These are phyloP conservation scores for Drosophila kuntzei DNA, from an alignment of 2,888 invertebrate species.

Conservation along the genomic window DNA sequence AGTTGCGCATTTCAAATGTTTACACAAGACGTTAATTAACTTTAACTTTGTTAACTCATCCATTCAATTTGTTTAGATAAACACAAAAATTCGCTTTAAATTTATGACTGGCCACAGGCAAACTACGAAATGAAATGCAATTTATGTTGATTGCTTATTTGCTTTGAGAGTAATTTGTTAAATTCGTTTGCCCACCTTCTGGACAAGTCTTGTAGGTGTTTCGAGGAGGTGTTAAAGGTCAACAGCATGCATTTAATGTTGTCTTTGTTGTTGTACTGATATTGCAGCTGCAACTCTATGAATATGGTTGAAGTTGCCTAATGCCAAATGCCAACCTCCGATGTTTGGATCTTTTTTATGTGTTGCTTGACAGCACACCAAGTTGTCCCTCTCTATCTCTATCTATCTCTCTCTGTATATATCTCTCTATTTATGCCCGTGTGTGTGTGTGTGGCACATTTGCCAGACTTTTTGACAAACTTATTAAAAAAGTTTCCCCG, in stretches of 20 bases:
- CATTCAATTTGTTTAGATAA: slow-evolving; percentile 26
- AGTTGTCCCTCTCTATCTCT: slow-evolving; percentile 1
- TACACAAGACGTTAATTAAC: slow-evolving; percentile 24
- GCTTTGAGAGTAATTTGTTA: slow-evolving; percentile 73
- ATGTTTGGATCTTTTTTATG: slow-evolving; percentile 42
- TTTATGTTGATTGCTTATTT: slow-evolving; percentile 81
- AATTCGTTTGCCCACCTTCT: slow-evolving; percentile 58
- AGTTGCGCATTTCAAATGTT: slow-evolving; percentile 11
- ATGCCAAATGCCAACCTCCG: slow-evolving; percentile 58
- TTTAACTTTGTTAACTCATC: slow-evolving; percentile 12
- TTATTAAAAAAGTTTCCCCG: slow-evolving; percentile 77
- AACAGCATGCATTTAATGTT: slow-evolving; percentile 29
- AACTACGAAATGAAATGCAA: slow-evolving; percentile 66
- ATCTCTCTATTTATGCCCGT: slow-evolving; percentile 1
- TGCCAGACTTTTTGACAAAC: slow-evolving; percentile 71
- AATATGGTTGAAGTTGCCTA: slow-evolving; percentile 46
- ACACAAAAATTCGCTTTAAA: slow-evolving; percentile 36
- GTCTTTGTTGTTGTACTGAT: slow-evolving; percentile 23
- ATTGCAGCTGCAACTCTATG: slow-evolving; percentile 40
- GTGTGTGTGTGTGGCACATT: slow-evolving; percentile 26
- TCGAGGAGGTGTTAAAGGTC: slow-evolving; percentile 73
- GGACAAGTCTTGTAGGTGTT: slow-evolving; percentile 55
- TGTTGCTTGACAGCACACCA: slow-evolving; percentile 37
- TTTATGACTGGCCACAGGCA: slow-evolving; percentile 53
- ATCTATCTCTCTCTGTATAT: neutral